Conservation (phyloP, 1,140 invertebrate species). For the Neelides sp. region DNA sequence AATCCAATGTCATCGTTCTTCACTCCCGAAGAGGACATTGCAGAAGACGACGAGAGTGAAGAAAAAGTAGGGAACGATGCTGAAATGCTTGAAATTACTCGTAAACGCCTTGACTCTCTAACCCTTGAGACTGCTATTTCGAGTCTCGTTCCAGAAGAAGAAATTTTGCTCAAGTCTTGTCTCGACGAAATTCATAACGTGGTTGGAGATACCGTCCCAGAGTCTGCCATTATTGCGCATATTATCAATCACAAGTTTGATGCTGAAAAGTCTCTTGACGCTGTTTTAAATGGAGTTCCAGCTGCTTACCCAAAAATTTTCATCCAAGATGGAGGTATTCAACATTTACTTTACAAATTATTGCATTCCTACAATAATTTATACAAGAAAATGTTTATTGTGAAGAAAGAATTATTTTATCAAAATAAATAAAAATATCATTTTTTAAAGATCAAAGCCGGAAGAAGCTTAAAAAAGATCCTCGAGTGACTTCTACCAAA, state of each 20-base stretch:
- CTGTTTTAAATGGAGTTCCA: constrained; percentile 41
- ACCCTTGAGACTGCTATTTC: constrained; percentile 30
- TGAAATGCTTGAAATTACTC: constrained; percentile 31
- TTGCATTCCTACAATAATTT: too few relatives aligned
- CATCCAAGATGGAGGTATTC: too few relatives aligned
- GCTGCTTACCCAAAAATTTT: not conserved
- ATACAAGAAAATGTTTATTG: too few relatives aligned
- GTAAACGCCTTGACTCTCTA: constrained; percentile 22
- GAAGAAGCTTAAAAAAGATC: too few relatives aligned
- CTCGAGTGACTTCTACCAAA: too few relatives aligned
- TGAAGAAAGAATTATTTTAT: too few relatives aligned
- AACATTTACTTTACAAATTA: too few relatives aligned
- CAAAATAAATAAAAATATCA: too few relatives aligned
- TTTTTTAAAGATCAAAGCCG: too few relatives aligned
- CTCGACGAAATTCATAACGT: constrained; percentile 67
- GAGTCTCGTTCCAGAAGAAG: constrained; percentile 28
- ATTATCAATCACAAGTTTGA: constrained; percentile 57
- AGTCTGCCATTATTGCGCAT: constrained; percentile 51
- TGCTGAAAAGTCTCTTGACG: constrained; percentile 54
- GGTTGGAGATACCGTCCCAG: constrained; percentile 59
- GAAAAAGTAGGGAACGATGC: constrained; percentile 45
- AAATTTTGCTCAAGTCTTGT: constrained; percentile 53
- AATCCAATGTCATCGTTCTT: constrained; percentile 59
- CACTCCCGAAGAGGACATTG: constrained; percentile 50
- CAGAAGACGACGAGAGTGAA: constrained; percentile 42